Base-by-base conservation (phyloP, 30 jellyfish, hydroid and myxozoan genomes). In the Cassiopea andromeda region DNA sequence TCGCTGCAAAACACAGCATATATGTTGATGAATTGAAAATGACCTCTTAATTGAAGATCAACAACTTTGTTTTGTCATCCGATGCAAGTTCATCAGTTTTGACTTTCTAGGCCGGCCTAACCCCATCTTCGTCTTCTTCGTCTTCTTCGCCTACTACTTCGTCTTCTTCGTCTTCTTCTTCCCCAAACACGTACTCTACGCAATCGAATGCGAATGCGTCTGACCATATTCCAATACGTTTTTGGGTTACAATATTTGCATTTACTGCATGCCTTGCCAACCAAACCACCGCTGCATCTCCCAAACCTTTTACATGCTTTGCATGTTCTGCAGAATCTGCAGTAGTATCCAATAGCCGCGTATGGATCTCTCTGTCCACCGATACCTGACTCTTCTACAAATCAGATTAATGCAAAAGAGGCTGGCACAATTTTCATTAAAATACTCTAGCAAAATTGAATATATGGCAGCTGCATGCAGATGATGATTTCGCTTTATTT, bases 211-310 rank as follows among this genome's bases (percentile, higher is more conserved):
- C 91, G 92, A 16, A 83, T 27, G 60, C 92, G 92, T 44, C 84
- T 66, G 61, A 83, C 44, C 49, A 17, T 59, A 18, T 73, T 19
- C 85, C 84, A 73, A 74, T 83, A 83, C 0, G 84, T 70, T 44
- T 70, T 83, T 59, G 92, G 92, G 84, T 74, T 70, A 79, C 92
- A 83, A 46, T 70, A 83, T 47, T 83, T 83, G 78, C 92, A 83
- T 18, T 49, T 48, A 1, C 49, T 69, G 71, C 85, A 83, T 43
- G 92, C 92, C 61, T 46, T 83, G 59, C 54, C 71, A 46, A 83
- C 71, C 69, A 8, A 8, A 9, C 85, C 75, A 13, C 92, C 45
- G 15, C 60, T 68, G 61, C 92, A 83, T 27, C 79, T 71, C 46
- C 92, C 76, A 54, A 6, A 19, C 48, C 70, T 46, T 60, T 70